These are phyloP conservation scores for Corella eumyota DNA, from an alignment of 23 tunicate species.

Conservation along the genomic window DNA sequence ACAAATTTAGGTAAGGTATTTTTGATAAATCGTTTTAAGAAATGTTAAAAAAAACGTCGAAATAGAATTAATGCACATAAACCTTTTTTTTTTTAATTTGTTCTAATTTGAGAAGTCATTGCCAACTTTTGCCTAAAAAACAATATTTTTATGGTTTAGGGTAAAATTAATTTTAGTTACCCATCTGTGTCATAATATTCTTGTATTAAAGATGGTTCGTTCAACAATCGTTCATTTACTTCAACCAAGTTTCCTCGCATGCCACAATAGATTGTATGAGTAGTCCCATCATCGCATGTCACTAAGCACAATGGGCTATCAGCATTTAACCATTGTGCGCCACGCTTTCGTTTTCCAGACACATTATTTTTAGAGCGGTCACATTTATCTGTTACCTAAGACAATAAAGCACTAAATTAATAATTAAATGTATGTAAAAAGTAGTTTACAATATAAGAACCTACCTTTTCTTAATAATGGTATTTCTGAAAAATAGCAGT, in stretches of 20 bases:
- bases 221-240: constrained; percentile 34
- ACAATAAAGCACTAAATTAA: no score
- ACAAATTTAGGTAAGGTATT: no score
- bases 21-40: no score
- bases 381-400: constrained; percentile 57
- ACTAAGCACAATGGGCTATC: constrained; percentile 52
- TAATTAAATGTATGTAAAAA: constrained; percentile 1
- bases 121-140: neutral
- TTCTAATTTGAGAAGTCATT: neutral
- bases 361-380: constrained; percentile 50
- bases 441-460: neutral
- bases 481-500: no score
- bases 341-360: constrained; percentile 85
- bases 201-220: constrained; percentile 30
- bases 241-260: constrained; percentile 74
- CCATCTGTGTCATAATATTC: constrained; percentile 36
- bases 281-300: constrained; percentile 38
- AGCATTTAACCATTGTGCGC: constrained; percentile 86
- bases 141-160: neutral
- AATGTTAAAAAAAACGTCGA: no score
- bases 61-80: no score
- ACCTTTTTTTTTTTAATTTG: no score
- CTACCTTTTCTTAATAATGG: no score
- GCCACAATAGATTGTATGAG: constrained; percentile 35
- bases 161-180: constrained; percentile 7